Percentiles rank a stretch among this genome's conserved stretches.
These are phyloP conservation scores for Nanorana parkeri DNA, from an alignment of 2,113 vertebrate genomes.

Conservation along the genomic window DNA sequence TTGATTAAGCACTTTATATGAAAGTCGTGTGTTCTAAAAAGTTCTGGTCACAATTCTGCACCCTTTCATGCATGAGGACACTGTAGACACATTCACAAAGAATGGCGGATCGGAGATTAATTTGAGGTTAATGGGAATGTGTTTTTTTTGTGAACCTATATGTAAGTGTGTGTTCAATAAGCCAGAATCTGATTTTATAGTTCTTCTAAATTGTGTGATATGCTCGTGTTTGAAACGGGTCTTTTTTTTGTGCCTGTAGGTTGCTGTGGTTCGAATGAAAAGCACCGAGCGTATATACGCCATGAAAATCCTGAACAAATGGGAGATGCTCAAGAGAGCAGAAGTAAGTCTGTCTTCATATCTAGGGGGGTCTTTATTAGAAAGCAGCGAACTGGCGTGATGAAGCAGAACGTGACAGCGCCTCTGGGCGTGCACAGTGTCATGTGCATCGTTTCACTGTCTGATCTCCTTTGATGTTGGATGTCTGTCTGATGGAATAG, in stretches of 20 bases:
- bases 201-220: too few relatives aligned
- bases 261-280: conserved; percentile 97
- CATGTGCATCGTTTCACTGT: conserved; percentile 60
- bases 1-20: too few relatives aligned
- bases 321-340: conserved; percentile 98
- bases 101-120: too few relatives aligned
- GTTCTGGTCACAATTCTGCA: too few relatives aligned
- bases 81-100: too few relatives aligned
- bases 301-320: conserved; percentile 99
- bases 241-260: conserved; percentile 68
- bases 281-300: conserved; percentile 93
- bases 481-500: too few relatives aligned
- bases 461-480: conserved; percentile 50
- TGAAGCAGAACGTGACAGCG: conserved; percentile 58
- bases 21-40: too few relatives aligned
- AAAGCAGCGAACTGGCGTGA: conserved; percentile 44
- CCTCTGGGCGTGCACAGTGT: conserved; percentile 62
- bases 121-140: background rate
- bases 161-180: background rate
- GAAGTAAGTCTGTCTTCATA: conserved; percentile 76
- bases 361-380: background rate
- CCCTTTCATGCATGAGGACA: too few relatives aligned
- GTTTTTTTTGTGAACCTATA: background rate
- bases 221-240: background rate
- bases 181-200: too few relatives aligned